These are phyloP conservation scores for Macrotus californicus DNA, from an alignment of 2,113 vertebrate species.

Conservation along the genomic window DNA sequence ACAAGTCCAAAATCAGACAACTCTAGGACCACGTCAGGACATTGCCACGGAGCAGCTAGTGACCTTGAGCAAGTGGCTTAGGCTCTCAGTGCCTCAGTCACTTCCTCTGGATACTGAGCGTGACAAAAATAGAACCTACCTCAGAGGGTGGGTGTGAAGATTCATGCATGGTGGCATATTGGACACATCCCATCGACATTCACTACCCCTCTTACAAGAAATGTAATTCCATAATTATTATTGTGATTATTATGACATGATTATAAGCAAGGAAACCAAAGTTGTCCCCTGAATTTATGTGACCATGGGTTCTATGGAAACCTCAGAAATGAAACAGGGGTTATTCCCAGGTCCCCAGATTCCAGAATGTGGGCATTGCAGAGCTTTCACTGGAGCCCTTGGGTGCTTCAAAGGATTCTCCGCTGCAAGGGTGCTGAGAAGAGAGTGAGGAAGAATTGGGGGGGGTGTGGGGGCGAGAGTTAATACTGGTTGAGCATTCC, in stretches of 20 bases:
- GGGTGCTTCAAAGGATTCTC: no score
- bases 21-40: neutral
- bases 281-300: neutral
- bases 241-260: neutral
- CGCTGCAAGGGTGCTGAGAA: neutral
- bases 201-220: no score
- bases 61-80: neutral
- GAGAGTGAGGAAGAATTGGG: neutral
- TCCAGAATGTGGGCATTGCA: neutral
- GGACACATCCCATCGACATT: rapidly evolving
- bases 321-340: neutral
- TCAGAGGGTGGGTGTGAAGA: neutral
- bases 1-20: neutral
- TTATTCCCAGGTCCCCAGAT: neutral
- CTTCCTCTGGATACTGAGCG: neutral
- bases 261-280: neutral
- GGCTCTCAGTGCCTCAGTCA: neutral
- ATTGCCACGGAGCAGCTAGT: neutral
- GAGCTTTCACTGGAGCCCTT: neutral
- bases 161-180: rapidly evolving
- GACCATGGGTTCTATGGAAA: neutral
- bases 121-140: neutral
- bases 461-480: neutral
- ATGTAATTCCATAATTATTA: neutral
- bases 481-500: neutral